Conservation (phyloP, 2,797 vertebrate species). For the Brotula barbata region DNA sequence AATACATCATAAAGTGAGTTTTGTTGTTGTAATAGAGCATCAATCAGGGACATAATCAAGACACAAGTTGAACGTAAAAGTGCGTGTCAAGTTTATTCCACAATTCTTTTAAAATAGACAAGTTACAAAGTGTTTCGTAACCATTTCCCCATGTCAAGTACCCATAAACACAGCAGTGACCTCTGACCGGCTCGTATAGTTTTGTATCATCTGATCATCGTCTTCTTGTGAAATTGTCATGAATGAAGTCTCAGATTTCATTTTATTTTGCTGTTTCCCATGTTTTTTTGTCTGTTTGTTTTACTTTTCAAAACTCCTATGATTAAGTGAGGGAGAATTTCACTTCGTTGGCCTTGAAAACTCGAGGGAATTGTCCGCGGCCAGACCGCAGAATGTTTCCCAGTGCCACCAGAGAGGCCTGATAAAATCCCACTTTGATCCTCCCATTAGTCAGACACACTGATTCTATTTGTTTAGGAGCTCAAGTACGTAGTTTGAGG, state of each 20-base stretch:
- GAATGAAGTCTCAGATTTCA: neutral
- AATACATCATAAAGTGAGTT: no score
- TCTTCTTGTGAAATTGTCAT: neutral
- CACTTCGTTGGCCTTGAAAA: constrained; percentile 17
- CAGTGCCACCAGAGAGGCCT: constrained; percentile 61
- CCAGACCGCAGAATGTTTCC: constrained; percentile 48
- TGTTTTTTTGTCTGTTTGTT: neutral
- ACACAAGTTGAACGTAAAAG: no score
- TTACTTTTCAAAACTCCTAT: neutral
- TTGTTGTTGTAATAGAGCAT: no score
- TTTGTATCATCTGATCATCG: neutral
- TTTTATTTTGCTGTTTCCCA: neutral
- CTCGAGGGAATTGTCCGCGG: constrained; percentile 13
- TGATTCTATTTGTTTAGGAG: no score
- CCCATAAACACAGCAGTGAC: neutral
- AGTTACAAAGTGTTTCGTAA: no score
- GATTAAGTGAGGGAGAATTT: neutral
- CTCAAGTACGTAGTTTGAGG: no score
- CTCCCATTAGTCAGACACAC: constrained; percentile 59
- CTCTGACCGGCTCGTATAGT: constrained; percentile 5
- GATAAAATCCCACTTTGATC: constrained; percentile 79
- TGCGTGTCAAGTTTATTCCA: no score
- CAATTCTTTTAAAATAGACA: no score
- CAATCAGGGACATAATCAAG: no score
- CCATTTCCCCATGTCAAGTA: no score